A percentile compares a stretch with the other conserved stretches of the same genome.
Evolutionary conservation across 2,888 invertebrate genomes (phyloP).

Genomic region (Cremastinae sp.): DNA sequence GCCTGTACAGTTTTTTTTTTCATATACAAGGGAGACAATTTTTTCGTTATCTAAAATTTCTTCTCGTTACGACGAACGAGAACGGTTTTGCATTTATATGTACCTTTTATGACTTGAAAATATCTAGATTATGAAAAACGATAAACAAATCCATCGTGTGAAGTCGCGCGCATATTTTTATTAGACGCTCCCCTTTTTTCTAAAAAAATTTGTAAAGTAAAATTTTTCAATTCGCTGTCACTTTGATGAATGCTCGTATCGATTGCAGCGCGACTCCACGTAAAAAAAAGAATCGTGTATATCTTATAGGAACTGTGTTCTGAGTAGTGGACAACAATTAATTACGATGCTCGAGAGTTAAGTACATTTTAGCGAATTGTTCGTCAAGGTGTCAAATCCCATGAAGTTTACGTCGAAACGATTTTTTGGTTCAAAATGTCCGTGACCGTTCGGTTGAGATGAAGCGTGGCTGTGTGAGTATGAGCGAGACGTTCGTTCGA

Average conservation of each 20-base stretch:
- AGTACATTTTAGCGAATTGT: conserved; percentile 13
- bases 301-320: conserved; percentile 33
- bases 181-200: background rate
- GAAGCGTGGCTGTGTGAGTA: conserved; percentile 29
- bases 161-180: too few species aligned
- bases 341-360: conserved; percentile 20
- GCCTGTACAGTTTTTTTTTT: conserved; percentile 55
- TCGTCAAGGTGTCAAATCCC: background rate
- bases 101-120: too few species aligned
- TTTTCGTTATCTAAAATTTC: conserved; percentile 12
- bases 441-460: conserved; percentile 21
- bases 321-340: conserved; percentile 11
- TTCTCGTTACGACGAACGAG: background rate
- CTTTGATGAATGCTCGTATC: background rate
- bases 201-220: background rate
- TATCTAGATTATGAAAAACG: too few species aligned
- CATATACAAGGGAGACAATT: conserved; percentile 38
- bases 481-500: conserved; percentile 61
- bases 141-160: too few species aligned
- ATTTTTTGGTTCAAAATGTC: background rate
- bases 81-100: background rate
- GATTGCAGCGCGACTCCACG: conserved; percentile 10
- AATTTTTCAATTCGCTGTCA: background rate
- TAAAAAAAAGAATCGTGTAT: conserved; percentile 7
- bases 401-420: background rate